These are phyloP conservation scores for Macquaria australasica DNA, from an alignment of 2,113 vertebrate genomes.

Conservation along the genomic window DNA sequence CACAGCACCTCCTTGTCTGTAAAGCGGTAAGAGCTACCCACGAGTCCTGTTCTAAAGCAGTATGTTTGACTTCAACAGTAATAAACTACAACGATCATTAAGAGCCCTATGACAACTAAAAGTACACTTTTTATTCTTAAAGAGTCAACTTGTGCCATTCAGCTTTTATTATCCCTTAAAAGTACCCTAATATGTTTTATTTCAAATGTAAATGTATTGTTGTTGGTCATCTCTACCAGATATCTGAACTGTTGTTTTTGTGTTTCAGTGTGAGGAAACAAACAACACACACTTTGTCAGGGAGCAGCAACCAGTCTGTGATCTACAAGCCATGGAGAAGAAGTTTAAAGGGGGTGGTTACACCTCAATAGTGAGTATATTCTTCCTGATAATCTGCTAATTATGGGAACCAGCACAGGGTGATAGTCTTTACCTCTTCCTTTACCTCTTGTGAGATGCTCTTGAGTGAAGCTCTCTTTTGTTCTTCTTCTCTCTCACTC, in stretches of 20 bases:
- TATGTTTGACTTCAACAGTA: neutral
- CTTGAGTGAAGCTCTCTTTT: neutral
- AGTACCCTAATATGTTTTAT: neutral
- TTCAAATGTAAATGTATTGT: neutral
- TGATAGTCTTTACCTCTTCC: neutral
- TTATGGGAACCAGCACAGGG: neutral
- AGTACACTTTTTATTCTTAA: neutral
- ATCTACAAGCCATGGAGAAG: slow-evolving; percentile 84
- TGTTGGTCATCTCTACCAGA: neutral
- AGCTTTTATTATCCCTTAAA: neutral
- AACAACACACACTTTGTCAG: slow-evolving; percentile 39
- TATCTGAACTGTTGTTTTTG: neutral
- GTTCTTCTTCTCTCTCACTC: neutral
- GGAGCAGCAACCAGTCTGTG: slow-evolving; percentile 79
- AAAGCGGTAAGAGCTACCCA: slow-evolving; percentile 76
- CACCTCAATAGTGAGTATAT: slow-evolving; percentile 86
- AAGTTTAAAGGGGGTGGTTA: slow-evolving; percentile 85
- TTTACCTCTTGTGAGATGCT: neutral
- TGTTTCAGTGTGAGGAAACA: slow-evolving; percentile 80
- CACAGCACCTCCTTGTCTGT: slow-evolving; percentile 83
- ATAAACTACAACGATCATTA: neutral
- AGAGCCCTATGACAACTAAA: no score
- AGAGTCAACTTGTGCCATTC: neutral
- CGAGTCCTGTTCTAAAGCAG: neutral
- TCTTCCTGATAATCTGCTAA: neutral